Conservation (phyloP, 1,140 invertebrate species). For the Drosophila teissieri region DNA sequence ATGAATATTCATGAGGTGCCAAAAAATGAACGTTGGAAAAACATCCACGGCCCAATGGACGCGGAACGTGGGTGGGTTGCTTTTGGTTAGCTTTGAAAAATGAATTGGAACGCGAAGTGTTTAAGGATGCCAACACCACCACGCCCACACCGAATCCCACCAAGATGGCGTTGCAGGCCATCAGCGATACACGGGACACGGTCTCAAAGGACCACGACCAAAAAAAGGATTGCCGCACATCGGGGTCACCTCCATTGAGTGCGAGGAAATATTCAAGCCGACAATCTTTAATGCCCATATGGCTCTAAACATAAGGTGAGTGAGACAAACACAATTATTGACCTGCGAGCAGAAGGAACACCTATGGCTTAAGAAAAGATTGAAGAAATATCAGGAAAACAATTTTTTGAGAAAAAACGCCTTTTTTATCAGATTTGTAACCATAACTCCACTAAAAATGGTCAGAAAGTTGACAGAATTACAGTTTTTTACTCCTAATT, state of each 20-base stretch:
- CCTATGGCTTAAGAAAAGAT: not conserved
- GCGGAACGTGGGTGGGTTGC: not conserved
- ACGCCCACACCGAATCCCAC: not conserved
- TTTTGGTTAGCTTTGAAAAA: slow-evolving; percentile 46
- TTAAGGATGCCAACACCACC: slow-evolving; percentile 19
- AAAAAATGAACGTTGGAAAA: slow-evolving; percentile 60
- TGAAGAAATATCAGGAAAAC: too few species aligned
- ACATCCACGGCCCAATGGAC: slow-evolving; percentile 12
- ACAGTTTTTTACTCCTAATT: too few species aligned
- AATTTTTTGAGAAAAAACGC: too few species aligned
- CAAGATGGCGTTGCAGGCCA: slow-evolving; percentile 16
- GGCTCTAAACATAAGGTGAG: not conserved
- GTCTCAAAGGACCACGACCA: slow-evolving; percentile 12
- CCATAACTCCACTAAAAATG: too few species aligned
- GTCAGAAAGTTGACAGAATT: too few species aligned
- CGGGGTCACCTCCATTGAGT: slow-evolving; percentile 33
- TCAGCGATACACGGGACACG: not conserved
- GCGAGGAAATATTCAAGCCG: not conserved
- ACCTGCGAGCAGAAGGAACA: not conserved
- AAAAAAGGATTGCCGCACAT: slow-evolving; percentile 15
- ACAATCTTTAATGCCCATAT: slow-evolving; percentile 25
- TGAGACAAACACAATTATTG: slow-evolving; percentile 23
- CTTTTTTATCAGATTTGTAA: too few species aligned
- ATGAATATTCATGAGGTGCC: slow-evolving; percentile 80
- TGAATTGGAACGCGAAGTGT: slow-evolving; percentile 43